phyloP scores from a whole-genome alignment of 2,797 vertebrate species.

The Eidolon dupreanum region DNA sequence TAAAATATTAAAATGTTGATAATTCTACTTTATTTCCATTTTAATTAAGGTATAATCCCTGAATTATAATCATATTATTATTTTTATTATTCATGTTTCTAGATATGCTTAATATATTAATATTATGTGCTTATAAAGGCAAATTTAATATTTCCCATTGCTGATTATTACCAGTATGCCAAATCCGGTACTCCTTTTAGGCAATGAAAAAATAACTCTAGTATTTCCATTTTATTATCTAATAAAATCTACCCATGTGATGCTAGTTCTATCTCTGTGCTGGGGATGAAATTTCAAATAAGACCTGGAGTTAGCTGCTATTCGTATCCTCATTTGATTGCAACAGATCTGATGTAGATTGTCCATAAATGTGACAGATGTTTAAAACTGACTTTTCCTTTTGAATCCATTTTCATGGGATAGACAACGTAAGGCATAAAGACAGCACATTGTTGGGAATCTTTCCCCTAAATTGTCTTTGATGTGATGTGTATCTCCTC shows the following conservation, averaged over 20 bases:
- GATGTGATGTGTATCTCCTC: background rate
- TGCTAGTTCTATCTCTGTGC: background rate
- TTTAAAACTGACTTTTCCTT: background rate
- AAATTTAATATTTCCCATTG: background rate
- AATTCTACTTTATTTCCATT: background rate
- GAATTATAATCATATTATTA: background rate
- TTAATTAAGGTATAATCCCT: background rate
- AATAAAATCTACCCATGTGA: background rate
- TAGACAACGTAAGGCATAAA: background rate
- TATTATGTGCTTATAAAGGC: background rate
- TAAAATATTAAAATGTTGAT: background rate
- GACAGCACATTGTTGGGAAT: background rate
- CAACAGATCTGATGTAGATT: background rate
- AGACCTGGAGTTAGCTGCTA: background rate
- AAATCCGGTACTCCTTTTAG: background rate
- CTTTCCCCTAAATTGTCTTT: background rate
- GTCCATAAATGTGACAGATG: background rate
- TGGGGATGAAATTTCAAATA: background rate
- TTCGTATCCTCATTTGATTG: background rate
- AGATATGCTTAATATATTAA: background rate
- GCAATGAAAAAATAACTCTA: background rate
- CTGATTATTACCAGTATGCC: background rate
- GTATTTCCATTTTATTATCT: background rate
- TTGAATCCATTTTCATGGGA: background rate
- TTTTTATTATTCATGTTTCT: background rate